Evolutionary conservation across 2,113 vertebrate genomes (phyloP).

Genomic region (Bucco capensis): DNA sequence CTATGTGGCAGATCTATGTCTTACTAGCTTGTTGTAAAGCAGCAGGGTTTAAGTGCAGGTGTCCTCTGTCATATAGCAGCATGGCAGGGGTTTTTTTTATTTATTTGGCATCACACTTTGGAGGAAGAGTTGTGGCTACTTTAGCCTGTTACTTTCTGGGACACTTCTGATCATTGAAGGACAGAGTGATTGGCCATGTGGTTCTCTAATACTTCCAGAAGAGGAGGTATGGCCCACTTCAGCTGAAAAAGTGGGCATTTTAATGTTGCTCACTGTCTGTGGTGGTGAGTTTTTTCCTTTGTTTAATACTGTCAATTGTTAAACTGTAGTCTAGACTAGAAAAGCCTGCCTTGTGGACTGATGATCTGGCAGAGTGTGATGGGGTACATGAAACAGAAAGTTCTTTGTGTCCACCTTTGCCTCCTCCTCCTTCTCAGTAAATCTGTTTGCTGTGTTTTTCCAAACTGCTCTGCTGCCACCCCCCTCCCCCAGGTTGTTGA

Average conservation of each 20-base stretch:
- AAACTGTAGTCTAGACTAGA: background rate
- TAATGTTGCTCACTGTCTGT: fast-evolving
- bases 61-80: background rate
- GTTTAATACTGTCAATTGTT: background rate
- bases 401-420: no score
- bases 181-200: background rate
- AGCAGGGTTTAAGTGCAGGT: background rate
- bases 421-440: no score
- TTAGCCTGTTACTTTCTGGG: background rate
- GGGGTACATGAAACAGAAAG: no score
- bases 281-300: background rate
- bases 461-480: no score
- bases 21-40: background rate
- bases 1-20: background rate
- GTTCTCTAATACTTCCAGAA: background rate
- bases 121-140: background rate
- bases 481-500: no score
- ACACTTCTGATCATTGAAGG: background rate
- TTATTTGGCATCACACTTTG: background rate
- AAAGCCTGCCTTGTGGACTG: background rate
- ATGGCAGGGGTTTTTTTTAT: background rate
- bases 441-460: no score
- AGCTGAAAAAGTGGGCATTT: background rate
- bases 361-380: background rate
- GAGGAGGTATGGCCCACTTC: background rate